These are phyloP conservation scores for Andrena cerasifolii DNA, from an alignment of 1,140 invertebrate genomes.

Conservation along the genomic window DNA sequence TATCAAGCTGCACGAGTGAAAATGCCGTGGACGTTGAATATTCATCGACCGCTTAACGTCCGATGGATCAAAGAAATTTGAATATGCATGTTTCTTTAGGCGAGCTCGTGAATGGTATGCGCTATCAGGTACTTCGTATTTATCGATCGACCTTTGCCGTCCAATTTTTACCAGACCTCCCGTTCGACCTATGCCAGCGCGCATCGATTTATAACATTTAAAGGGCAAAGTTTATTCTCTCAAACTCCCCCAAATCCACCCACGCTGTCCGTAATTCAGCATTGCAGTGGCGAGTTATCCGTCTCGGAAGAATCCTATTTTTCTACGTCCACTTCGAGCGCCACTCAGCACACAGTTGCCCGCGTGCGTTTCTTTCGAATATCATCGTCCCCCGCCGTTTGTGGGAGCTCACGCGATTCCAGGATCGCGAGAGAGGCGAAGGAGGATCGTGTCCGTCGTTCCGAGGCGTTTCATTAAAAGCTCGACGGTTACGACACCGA, in stretches of 20 bases:
- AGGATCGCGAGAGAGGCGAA: not conserved
- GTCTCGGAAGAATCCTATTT: too few relatives aligned
- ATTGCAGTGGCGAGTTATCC: too few relatives aligned
- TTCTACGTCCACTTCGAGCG: too few relatives aligned
- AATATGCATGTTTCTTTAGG: slow-evolving; percentile 41
- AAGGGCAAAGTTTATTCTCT: too few relatives aligned
- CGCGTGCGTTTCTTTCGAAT: not conserved
- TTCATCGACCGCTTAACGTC: slow-evolving; percentile 38
- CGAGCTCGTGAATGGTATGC: slow-evolving; percentile 9
- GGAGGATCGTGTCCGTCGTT: slow-evolving; percentile 11
- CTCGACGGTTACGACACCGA: slow-evolving; percentile 31
- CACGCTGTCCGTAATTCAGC: too few relatives aligned
- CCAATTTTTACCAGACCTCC: too few relatives aligned
- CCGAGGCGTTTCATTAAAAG: slow-evolving; percentile 56
- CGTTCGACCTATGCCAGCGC: not conserved
- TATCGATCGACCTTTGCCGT: not conserved
- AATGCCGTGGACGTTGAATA: slow-evolving; percentile 28
- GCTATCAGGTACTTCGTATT: slow-evolving; percentile 9
- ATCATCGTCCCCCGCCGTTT: not conserved
- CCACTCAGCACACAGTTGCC: too few relatives aligned
- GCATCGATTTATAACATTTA: too few relatives aligned
- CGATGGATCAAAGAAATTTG: slow-evolving; percentile 39
- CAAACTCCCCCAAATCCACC: too few relatives aligned
- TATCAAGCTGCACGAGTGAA: slow-evolving; percentile 1
- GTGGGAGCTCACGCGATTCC: not conserved